A percentile compares a stretch with the other conserved stretches of the same genome.
phyloP scores from a whole-genome alignment of 1,140 invertebrate genomes.

The Heliconius eleuchia region DNA sequence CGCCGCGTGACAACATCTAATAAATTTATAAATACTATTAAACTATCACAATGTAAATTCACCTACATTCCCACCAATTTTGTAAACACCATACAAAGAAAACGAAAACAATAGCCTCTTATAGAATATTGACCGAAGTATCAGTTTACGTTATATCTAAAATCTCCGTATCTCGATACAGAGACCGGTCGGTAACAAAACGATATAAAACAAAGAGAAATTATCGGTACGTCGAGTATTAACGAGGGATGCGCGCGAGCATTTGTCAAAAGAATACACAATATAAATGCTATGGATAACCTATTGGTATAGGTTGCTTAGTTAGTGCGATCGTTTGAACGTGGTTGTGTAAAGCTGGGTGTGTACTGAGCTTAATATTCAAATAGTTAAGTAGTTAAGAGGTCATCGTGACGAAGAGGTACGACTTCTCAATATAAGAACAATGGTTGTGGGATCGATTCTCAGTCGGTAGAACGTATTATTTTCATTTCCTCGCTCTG shows the following conservation, averaged over 20 bases:
- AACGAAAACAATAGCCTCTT: not conserved
- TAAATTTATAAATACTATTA: no score
- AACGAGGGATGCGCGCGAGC: slow-evolving; percentile 54
- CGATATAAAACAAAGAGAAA: slow-evolving; percentile 53
- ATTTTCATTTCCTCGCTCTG: no score
- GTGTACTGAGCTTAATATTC: slow-evolving; percentile 27
- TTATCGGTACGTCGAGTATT: slow-evolving; percentile 58
- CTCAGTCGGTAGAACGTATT: no score
- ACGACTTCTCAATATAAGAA: no score
- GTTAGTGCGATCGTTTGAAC: slow-evolving; percentile 55
- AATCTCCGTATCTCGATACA: slow-evolving; percentile 32
- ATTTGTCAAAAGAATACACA: slow-evolving; percentile 74
- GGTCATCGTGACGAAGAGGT: no score
- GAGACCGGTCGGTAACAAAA: slow-evolving; percentile 26
- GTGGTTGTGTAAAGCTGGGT: slow-evolving; percentile 40
- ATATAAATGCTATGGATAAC: slow-evolving; percentile 74
- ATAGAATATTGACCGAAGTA: slow-evolving; percentile 23
- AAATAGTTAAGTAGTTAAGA: not conserved
- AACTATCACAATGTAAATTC: not conserved
- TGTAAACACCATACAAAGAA: not conserved
- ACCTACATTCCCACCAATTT: not conserved
- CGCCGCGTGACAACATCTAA: no score
- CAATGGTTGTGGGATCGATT: no score
- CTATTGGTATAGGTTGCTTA: slow-evolving; percentile 60
- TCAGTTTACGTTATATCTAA: slow-evolving; percentile 38